phyloP scores from a whole-genome alignment of 2,797 vertebrate genomes.

The Xenopus petersii region DNA sequence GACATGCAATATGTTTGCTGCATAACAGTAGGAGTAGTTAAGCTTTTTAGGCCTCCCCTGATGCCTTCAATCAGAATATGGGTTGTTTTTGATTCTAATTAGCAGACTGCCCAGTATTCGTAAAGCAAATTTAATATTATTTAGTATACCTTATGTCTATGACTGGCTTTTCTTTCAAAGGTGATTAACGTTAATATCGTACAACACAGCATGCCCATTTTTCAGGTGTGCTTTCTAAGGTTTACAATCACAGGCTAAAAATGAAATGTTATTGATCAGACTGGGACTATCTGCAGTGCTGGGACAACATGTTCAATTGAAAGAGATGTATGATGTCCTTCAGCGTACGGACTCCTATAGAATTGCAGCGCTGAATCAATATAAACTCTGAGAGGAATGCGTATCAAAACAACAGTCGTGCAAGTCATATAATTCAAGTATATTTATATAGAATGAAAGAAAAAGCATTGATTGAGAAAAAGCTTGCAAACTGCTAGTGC shows the following conservation, averaged over 20 bases:
- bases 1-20: too few relatives aligned
- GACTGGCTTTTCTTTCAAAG: not conserved
- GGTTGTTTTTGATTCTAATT: too few relatives aligned
- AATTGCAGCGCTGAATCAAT: not conserved
- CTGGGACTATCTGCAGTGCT: not conserved
- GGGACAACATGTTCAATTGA: not conserved
- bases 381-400: not conserved
- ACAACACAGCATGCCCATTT: not conserved
- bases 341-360: not conserved
- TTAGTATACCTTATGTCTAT: not conserved
- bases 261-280: not conserved
- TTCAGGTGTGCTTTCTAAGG: not conserved
- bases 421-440: too few relatives aligned
- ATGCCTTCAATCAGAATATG: too few relatives aligned
- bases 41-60: too few relatives aligned
- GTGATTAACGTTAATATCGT: not conserved
- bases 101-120: too few relatives aligned
- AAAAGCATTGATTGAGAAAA: too few relatives aligned
- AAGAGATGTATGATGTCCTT: conserved; percentile 1
- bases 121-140: not conserved
- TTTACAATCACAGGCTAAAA: not conserved
- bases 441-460: too few relatives aligned
- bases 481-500: too few relatives aligned
- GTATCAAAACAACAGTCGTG: not conserved
- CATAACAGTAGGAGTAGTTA: too few relatives aligned